These are phyloP conservation scores for Lytechinus variegatus DNA, from an alignment of 35 echinoderm and acorn worm genomes.

Conservation along the genomic window DNA sequence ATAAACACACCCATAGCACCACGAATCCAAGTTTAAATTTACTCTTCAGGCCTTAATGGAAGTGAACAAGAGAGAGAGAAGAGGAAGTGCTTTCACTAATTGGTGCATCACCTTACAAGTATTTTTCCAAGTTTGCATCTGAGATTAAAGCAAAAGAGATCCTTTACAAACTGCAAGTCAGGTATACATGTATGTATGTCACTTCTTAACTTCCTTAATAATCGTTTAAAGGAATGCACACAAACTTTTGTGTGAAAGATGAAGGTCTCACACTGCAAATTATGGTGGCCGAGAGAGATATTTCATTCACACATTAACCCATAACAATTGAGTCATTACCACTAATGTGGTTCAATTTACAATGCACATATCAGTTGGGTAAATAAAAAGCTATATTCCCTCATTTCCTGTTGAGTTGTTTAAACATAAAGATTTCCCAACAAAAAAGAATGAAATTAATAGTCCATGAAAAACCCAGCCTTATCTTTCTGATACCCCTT, in stretches of 20 bases:
- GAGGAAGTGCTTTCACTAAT: neutral
- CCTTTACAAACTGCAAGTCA: neutral
- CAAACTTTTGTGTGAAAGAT: neutral
- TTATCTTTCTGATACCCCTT: too few relatives aligned
- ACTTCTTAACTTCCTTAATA: neutral
- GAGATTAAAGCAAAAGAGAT: neutral
- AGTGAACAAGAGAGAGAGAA: neutral
- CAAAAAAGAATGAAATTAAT: neutral
- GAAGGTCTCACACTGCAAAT: neutral
- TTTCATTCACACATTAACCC: neutral
- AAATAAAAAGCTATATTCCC: neutral
- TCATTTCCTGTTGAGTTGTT: conserved; percentile 3
- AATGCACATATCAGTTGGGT: neutral
- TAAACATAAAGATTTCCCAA: neutral
- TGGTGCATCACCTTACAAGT: neutral
- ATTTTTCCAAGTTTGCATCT: neutral
- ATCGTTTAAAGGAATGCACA: neutral
- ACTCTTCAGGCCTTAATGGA: neutral
- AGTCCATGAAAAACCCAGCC: neutral
- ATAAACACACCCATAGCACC: too few relatives aligned
- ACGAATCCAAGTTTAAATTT: neutral
- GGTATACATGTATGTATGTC: too few relatives aligned
- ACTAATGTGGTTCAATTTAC: neutral
- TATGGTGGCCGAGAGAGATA: too few relatives aligned
- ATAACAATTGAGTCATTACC: neutral